Evolutionary conservation across 2,113 vertebrate species (phyloP).

Genomic region (Meleagris gallopavo): DNA sequence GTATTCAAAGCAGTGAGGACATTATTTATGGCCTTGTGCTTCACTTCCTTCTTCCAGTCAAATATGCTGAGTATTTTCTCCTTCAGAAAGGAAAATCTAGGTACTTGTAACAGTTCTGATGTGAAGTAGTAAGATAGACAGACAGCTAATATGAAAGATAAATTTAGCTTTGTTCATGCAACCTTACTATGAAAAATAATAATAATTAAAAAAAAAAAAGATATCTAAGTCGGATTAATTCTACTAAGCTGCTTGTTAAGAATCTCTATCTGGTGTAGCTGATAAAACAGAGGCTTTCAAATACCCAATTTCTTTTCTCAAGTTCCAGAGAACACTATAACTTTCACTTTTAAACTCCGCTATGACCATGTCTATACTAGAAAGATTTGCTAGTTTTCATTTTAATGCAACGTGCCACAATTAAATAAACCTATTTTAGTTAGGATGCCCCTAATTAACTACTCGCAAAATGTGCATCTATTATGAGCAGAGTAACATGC

Average conservation of each 20-base stretch:
- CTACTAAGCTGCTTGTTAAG: background rate
- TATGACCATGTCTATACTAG: background rate
- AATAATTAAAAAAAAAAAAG: background rate
- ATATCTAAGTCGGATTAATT: background rate
- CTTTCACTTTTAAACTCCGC: background rate
- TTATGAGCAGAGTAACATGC: rapidly evolving
- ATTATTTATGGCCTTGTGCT: background rate
- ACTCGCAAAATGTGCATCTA: background rate
- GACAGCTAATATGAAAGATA: background rate
- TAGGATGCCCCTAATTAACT: background rate
- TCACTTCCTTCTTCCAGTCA: background rate
- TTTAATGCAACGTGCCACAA: background rate
- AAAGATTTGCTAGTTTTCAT: background rate
- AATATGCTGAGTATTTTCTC: background rate
- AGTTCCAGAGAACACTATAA: background rate
- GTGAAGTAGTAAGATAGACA: background rate
- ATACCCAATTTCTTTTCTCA: background rate
- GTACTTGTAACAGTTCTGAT: background rate
- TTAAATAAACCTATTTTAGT: background rate
- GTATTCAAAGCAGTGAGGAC: background rate
- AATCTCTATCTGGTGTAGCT: background rate
- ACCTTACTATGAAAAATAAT: no score
- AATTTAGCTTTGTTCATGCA: background rate
- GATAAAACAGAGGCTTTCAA: background rate
- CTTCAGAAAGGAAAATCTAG: background rate